These are phyloP conservation scores for Drosophila dunni DNA, from an alignment of 1,140 invertebrate species.

Conservation along the genomic window DNA sequence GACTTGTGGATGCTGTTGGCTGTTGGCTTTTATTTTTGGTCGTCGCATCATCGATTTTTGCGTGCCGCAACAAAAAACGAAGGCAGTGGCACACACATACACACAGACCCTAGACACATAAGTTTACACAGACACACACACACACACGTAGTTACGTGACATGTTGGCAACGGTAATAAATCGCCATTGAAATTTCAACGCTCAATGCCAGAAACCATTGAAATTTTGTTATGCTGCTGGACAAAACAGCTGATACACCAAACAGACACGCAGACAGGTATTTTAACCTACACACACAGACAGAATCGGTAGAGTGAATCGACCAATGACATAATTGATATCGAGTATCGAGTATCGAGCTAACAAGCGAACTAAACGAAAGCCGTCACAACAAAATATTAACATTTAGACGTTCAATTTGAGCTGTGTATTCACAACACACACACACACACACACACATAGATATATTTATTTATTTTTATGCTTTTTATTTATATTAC, in stretches of 20 bases:
- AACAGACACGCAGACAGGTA: slow-evolving; percentile 1
- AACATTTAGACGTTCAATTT: slow-evolving; percentile 17
- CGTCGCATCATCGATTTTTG: slow-evolving; percentile 73
- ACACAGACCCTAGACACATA: background rate
- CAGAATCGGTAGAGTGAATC: slow-evolving; percentile 13
- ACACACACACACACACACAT: background rate
- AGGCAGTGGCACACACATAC: slow-evolving; percentile 4
- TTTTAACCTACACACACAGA: background rate
- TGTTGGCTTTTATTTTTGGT: slow-evolving; percentile 76
- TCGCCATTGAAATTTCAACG: slow-evolving; percentile 73
- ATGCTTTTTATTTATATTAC: background rate
- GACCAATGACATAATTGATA: slow-evolving; percentile 33
- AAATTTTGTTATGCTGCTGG: slow-evolving; percentile 20
- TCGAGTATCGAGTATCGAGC: slow-evolving; percentile 25
- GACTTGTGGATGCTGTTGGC: slow-evolving; percentile 60
- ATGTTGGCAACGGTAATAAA: slow-evolving; percentile 73
- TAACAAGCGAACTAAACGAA: slow-evolving; percentile 22
- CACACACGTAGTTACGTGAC: slow-evolving; percentile 25
- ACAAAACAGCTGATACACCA: slow-evolving; percentile 17
- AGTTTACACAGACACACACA: slow-evolving; percentile 4
- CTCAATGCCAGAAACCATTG: slow-evolving; percentile 36
- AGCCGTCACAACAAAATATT: slow-evolving; percentile 6
- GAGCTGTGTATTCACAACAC: slow-evolving; percentile 5
- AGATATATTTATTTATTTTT: background rate
- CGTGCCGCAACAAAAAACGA: slow-evolving; percentile 40